Base-by-base conservation (phyloP, 2,113 vertebrate genomes). In the Haplochromis vanheusdeni region DNA sequence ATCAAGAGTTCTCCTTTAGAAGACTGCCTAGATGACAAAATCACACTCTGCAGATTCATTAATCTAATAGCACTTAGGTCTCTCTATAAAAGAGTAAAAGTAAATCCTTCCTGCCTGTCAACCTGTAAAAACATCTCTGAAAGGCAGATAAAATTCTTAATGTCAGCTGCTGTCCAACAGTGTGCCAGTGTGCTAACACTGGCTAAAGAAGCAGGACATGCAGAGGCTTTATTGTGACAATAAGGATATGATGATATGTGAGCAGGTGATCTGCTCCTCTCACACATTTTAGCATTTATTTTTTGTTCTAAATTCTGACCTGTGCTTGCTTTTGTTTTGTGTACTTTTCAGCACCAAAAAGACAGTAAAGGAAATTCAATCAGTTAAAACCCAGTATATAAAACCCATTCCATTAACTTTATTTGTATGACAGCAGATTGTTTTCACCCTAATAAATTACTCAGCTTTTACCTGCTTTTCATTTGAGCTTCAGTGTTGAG, bases 131-230 rank as follows among this genome's bases (percentile, higher is more conserved):
- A 60, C 2, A 1, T 10, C 9, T 33, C 58, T 62, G 9, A 62
- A 62, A 35, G 28, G 28, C 28, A 62, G 58, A 19, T 19, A 11
- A 11, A 33, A 33, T 33, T 33, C 16, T 6, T 33, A 10, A 62
- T 62, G 58, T 33, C 58, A 62, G 16, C 16, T 62, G 58, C 33
- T 33, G 28, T 62, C 28, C 58, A 33, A 62, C 58, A 62, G 9
- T 62, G 58, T 33, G 2, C 16, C 58, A 60, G 16, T 19, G 56
- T 33, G 56, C 28, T 60, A 19, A 19, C 8, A 33, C 28, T 33
- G 28, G 56, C 28, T 1, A 19, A 19, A 33, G 56, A 60, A 60
- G 1, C 0, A 6, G 56, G 16, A 33, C 1, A 33, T 33, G 56
- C 28, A 4, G 56, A 10, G 28, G 56, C 14, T 60, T 33, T 33